These are phyloP conservation scores for Irena cyanogastra DNA, from an alignment of 2,113 vertebrate species.

Conservation along the genomic window DNA sequence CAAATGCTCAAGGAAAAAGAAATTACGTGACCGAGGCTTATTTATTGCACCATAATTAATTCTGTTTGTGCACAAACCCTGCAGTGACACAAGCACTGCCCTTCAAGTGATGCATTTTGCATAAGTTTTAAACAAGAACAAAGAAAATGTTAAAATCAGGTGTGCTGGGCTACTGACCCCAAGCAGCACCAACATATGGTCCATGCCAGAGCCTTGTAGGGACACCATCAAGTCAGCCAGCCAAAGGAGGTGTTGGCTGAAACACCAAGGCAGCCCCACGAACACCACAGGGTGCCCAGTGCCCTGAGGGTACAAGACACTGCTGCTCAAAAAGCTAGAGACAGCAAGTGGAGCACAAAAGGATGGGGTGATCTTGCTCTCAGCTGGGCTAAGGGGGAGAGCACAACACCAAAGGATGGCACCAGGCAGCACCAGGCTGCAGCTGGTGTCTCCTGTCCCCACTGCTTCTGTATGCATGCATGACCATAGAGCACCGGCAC, in stretches of 20 bases:
- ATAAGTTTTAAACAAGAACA: neutral
- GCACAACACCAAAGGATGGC: neutral
- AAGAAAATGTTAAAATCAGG: neutral
- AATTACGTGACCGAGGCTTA: neutral
- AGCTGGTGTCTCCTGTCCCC: neutral
- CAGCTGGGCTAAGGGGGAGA: neutral
- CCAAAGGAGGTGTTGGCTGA: neutral
- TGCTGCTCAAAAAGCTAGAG: neutral
- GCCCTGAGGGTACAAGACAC: rapidly evolving
- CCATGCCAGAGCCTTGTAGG: neutral
- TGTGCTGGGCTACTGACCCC: neutral
- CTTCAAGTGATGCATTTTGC: neutral
- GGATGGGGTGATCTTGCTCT: no score
- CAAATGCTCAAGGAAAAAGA: neutral
- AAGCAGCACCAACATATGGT: rapidly evolving
- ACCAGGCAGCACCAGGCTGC: neutral
- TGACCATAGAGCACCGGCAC: neutral
- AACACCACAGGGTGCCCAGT: neutral
- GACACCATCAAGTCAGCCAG: neutral
- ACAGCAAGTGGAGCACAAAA: neutral
- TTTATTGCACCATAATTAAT: neutral
- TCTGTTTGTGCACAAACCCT: neutral
- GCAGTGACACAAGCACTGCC: neutral
- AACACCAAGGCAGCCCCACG: neutral
- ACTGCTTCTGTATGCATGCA: rapidly evolving